Percentiles rank a stretch among this genome's conserved stretches.
Evolutionary conservation across 2,888 invertebrate species (phyloP).

Genomic region (Eupeodes latifasciatus): DNA sequence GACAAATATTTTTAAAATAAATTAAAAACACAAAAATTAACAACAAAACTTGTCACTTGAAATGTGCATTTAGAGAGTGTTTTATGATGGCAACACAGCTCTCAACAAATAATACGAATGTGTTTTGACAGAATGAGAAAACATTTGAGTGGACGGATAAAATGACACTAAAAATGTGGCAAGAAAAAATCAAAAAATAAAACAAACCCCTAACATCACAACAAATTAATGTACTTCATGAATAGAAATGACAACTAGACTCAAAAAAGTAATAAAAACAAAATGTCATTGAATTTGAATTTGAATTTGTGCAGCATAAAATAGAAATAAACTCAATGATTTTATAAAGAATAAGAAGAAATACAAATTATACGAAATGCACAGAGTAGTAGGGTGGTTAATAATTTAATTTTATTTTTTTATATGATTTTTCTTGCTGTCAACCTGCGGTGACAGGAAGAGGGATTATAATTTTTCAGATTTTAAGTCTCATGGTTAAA

Average conservation of each 20-base stretch:
- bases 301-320: background rate
- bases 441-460: too few species aligned
- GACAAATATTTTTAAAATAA: conserved; percentile 60
- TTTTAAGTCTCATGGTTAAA: too few species aligned
- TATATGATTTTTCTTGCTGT: too few species aligned
- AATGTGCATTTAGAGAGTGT: conserved; percentile 55
- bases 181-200: background rate
- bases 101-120: conserved; percentile 41
- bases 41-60: conserved; percentile 55
- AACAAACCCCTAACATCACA: conserved; percentile 22
- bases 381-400: too few species aligned
- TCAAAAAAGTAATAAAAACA: background rate
- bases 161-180: conserved; percentile 46
- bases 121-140: conserved; percentile 71
- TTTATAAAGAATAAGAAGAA: too few species aligned
- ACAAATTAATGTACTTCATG: conserved; percentile 58
- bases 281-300: background rate
- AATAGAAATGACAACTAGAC: conserved; percentile 57
- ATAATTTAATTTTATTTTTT: too few species aligned
- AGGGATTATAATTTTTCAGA: too few species aligned
- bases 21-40: conserved; percentile 23
- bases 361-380: too few species aligned
- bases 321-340: too few species aligned
- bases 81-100: conserved; percentile 51
- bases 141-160: conserved; percentile 56